Conservation (phyloP, 2,113 vertebrate species). For the Haplochromis vanheusdeni region DNA sequence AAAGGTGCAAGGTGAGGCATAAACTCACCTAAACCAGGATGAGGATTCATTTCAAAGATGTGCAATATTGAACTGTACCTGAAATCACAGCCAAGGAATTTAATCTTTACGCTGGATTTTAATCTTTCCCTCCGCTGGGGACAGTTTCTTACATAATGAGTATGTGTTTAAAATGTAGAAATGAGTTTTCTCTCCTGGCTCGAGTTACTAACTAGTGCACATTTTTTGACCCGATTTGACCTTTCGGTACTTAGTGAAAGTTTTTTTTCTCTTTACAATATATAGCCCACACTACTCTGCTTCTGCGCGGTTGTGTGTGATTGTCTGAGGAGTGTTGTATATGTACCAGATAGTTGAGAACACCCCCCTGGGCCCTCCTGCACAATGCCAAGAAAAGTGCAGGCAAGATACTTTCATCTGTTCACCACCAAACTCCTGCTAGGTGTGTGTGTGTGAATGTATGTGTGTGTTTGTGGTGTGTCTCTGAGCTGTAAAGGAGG, state of each 20-base stretch:
- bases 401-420: conserved; percentile 60
- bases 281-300: conserved; percentile 13
- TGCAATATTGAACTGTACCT: conserved; percentile 1
- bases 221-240: neutral
- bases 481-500: neutral
- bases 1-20: conserved; percentile 49
- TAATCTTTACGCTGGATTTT: neutral
- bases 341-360: conserved; percentile 22
- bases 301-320: neutral
- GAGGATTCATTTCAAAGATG: conserved; percentile 45
- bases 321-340: conserved; percentile 23
- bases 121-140: neutral
- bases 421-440: conserved; percentile 22
- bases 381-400: conserved; percentile 47
- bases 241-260: conserved; percentile 1
- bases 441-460: neutral
- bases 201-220: neutral
- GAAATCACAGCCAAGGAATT: conserved; percentile 9
- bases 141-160: neutral
- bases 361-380: conserved; percentile 41
- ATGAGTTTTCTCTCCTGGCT: neutral
- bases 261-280: neutral
- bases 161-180: conserved; percentile 1
- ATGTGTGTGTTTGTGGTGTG: neutral
- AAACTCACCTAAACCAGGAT: conserved; percentile 44